Conservation (phyloP, 2,888 invertebrate species). For the Erebia epiphron region DNA sequence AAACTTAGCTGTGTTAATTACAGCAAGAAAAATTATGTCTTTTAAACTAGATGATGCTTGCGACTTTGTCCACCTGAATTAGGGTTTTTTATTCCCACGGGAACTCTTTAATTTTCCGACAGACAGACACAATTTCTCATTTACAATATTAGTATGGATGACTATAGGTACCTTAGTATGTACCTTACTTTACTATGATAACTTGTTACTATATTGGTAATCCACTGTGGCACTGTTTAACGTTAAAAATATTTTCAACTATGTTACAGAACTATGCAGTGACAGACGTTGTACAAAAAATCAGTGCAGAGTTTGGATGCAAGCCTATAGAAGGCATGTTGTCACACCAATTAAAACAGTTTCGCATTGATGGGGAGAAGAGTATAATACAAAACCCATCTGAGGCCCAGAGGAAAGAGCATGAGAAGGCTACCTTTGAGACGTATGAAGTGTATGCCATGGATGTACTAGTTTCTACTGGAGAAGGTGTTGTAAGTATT, state of each 20-base stretch:
- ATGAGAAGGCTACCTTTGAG: conserved; percentile 97
- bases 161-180: too few relatives aligned
- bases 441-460: conserved; percentile 99
- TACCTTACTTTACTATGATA: too few relatives aligned
- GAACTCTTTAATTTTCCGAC: too few relatives aligned
- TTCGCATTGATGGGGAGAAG: conserved; percentile 99
- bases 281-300: conserved; percentile 96
- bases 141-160: too few relatives aligned
- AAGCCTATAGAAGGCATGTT: conserved; percentile 99
- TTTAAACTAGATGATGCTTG: too few relatives aligned
- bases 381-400: conserved; percentile 92
- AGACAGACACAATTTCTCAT: too few relatives aligned
- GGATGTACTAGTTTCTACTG: conserved; percentile 98
- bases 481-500: conserved; percentile 92
- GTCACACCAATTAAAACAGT: conserved; percentile 97
- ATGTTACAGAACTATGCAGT: conserved; percentile 90
- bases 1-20: too few relatives aligned
- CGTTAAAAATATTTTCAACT: not conserved
- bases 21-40: too few relatives aligned
- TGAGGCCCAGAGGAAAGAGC: conserved; percentile 97
- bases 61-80: too few relatives aligned
- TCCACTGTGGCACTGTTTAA: too few relatives aligned
- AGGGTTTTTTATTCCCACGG: too few relatives aligned
- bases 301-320: conserved; percentile 96
- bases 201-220: too few relatives aligned